Conservation (phyloP, 37 sponge, comb jelly and placozoan species). For the Halichondria panicea region DNA sequence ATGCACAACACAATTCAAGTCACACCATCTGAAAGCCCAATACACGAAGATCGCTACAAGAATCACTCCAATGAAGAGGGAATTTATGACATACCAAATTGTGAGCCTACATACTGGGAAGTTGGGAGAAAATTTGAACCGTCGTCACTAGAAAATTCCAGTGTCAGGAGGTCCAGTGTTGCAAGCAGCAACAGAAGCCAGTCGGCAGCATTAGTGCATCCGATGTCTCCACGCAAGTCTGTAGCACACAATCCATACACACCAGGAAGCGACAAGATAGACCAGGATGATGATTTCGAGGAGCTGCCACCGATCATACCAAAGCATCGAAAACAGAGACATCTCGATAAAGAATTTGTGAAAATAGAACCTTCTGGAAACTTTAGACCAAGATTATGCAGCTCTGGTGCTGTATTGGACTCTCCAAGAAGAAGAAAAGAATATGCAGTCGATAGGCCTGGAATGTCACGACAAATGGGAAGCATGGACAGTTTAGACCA, state of each 20-base stretch:
- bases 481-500: conserved; percentile 23
- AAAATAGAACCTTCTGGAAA: not conserved
- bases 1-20: conserved; percentile 1
- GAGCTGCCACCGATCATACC: conserved; percentile 27
- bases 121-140: not conserved
- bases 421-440: not conserved
- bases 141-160: not conserved
- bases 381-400: conserved; percentile 15
- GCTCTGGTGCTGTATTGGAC: conserved; percentile 43
- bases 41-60: no score
- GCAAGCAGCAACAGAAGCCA: not conserved
- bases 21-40: not conserved
- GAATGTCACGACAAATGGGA: not conserved
- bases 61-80: conserved; percentile 22
- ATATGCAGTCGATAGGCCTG: not conserved
- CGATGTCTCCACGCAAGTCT: not conserved
- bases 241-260: conserved; percentile 20
- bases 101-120: conserved; percentile 32
- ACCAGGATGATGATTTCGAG: conserved; percentile 40
- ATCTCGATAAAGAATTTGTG: not conserved
- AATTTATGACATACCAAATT: conserved; percentile 35
- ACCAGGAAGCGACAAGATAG: conserved; percentile 28
- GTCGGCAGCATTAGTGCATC: not conserved
- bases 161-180: not conserved
- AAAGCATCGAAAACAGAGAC: not conserved